Evolutionary conservation across 2,797 vertebrate species (phyloP).

Genomic region (Dipus sagitta): DNA sequence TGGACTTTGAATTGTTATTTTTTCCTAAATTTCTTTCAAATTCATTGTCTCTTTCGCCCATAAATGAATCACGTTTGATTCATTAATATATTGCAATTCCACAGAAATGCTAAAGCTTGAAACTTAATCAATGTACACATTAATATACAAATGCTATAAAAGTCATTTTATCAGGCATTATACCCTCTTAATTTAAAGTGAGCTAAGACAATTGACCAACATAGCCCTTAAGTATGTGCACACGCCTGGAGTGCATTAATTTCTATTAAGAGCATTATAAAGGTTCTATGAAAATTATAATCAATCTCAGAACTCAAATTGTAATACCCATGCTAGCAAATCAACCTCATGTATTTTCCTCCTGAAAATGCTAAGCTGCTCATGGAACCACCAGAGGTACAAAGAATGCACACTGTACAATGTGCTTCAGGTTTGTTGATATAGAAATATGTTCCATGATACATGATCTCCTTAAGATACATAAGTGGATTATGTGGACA

Average conservation of each 20-base stretch:
- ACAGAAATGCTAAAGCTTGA: conserved; percentile 6
- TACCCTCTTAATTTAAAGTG: conserved; percentile 31
- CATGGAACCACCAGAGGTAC: background rate
- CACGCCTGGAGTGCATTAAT: conserved; percentile 59
- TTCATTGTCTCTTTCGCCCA: conserved; percentile 19
- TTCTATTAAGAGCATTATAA: conserved; percentile 63
- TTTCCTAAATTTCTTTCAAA: conserved; percentile 36
- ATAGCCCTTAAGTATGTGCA: background rate
- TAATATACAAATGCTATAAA: conserved; percentile 45
- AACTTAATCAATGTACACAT: conserved; percentile 37
- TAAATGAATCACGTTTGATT: conserved; percentile 9
- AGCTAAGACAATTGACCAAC: conserved; percentile 33
- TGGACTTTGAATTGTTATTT: background rate
- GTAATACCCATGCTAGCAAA: conserved; percentile 38
- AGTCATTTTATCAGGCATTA: conserved; percentile 45
- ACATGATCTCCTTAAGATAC: background rate
- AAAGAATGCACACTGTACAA: background rate
- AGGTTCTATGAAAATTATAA: conserved; percentile 54
- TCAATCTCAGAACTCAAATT: conserved; percentile 60
- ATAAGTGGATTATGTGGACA: background rate
- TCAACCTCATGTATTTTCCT: conserved; percentile 51
- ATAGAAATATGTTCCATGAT: background rate
- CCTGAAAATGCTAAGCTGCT: conserved; percentile 25
- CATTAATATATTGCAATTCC: background rate
- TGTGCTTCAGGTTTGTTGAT: background rate